Conservation (phyloP, 2,888 invertebrate genomes). For the Mimachlamys varia region DNA sequence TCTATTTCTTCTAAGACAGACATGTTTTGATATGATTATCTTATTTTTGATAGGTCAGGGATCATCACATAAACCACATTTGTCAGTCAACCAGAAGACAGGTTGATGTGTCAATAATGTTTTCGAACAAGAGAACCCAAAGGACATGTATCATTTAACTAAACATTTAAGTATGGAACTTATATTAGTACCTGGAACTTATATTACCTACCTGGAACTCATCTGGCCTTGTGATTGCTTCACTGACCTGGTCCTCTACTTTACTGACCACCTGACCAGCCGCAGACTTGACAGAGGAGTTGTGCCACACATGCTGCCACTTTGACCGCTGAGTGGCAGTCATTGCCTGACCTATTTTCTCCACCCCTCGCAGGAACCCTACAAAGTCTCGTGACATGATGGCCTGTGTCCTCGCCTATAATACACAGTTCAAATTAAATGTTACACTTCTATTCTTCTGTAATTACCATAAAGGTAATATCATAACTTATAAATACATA, state of each 20-base stretch:
- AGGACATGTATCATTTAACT: too few relatives aligned
- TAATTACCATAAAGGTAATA: too few relatives aligned
- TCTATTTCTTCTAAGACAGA: too few relatives aligned
- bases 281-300: slow-evolving; percentile 73
- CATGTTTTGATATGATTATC: too few relatives aligned
- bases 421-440: background rate
- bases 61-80: too few relatives aligned
- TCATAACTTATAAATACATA: too few relatives aligned
- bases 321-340: slow-evolving; percentile 71
- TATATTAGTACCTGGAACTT: background rate
- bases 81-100: too few relatives aligned
- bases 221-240: slow-evolving; percentile 52
- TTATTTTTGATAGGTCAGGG: too few relatives aligned
- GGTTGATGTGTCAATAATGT: too few relatives aligned
- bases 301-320: slow-evolving; percentile 69
- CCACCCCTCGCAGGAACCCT: slow-evolving; percentile 75
- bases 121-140: too few relatives aligned
- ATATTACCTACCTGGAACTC: slow-evolving; percentile 50
- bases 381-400: slow-evolving; percentile 63
- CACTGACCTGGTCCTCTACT: slow-evolving; percentile 64
- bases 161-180: background rate
- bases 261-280: slow-evolving; percentile 59
- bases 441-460: too few relatives aligned
- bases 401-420: background rate
- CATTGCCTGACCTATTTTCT: slow-evolving; percentile 70